phyloP scores from a whole-genome alignment of 2,888 invertebrate genomes.

The Drosophila antonietae region DNA sequence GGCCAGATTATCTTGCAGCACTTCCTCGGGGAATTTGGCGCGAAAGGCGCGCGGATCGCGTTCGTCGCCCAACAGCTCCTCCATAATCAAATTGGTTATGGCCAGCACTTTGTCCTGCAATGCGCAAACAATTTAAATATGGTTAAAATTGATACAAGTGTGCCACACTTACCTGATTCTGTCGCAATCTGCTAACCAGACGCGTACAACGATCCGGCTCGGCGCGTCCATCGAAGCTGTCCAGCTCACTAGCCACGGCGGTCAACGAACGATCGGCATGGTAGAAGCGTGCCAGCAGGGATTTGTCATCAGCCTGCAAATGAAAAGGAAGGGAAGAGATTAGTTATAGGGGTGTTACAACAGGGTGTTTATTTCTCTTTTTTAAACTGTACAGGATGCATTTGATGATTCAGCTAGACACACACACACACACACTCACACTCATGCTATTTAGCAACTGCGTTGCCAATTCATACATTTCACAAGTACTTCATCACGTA shows the following conservation, averaged over 20 bases:
- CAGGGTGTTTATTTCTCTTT: not conserved
- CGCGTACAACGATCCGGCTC: constrained; percentile 98
- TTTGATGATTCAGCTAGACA: not conserved
- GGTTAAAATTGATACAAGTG: not conserved
- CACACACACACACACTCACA: not conserved
- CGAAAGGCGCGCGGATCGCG: constrained; percentile 97
- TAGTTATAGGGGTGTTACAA: not conserved
- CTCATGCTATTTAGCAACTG: constrained; percentile 13
- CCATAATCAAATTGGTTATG: constrained; percentile 98
- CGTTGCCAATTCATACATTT: constrained; percentile 17
- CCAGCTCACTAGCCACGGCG: constrained; percentile 97
- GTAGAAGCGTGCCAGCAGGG: constrained; percentile 97
- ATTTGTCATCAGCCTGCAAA: constrained; percentile 94
- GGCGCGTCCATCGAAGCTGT: constrained; percentile 99
- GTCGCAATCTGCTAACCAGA: constrained; percentile 96
- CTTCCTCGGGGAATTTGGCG: constrained; percentile 99
- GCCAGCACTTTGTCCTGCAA: constrained; percentile 93
- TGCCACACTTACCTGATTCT: constrained; percentile 89
- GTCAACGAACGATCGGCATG: constrained; percentile 99
- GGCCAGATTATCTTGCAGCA: constrained; percentile 98
- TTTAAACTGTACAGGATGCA: not conserved
- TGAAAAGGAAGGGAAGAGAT: not conserved
- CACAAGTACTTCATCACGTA: constrained; percentile 33
- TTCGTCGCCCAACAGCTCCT: constrained; percentile 93
- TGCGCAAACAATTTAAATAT: not conserved